phyloP scores from a whole-genome alignment of 2,888 invertebrate genomes.

The Drosophila falleni region DNA sequence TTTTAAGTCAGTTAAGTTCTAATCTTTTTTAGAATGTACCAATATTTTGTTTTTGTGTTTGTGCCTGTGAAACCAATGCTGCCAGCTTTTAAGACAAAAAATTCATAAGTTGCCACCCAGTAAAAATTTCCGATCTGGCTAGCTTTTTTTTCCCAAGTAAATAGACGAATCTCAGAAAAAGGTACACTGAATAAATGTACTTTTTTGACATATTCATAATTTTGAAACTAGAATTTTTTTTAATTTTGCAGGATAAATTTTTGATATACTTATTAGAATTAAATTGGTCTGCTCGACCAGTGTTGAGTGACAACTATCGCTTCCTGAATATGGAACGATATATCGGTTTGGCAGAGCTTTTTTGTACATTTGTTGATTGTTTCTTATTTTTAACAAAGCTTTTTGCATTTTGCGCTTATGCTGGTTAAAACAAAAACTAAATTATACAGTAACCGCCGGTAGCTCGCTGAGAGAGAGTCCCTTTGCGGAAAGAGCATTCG shows the following conservation, averaged over 20 bases:
- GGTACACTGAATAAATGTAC: too few species aligned
- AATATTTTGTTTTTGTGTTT: slow-evolving; percentile 34
- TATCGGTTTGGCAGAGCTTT: slow-evolving; percentile 39
- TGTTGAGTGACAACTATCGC: slow-evolving; percentile 10
- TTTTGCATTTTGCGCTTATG: slow-evolving; percentile 27
- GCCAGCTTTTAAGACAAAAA: too few species aligned
- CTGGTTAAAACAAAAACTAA: slow-evolving; percentile 23
- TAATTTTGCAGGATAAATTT: too few species aligned
- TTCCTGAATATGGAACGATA: slow-evolving; percentile 19
- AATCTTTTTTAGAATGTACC: background rate
- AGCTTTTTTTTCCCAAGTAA: too few species aligned
- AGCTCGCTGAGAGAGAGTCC: slow-evolving; percentile 30
- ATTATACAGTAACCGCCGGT: slow-evolving; percentile 49
- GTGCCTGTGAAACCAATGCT: too few species aligned
- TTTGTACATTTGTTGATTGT: slow-evolving; percentile 26
- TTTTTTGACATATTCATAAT: too few species aligned
- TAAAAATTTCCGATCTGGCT: too few species aligned
- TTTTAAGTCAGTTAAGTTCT: slow-evolving; percentile 34
- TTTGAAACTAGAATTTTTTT: too few species aligned
- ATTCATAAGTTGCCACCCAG: too few species aligned
- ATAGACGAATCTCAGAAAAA: too few species aligned
- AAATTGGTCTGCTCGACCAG: slow-evolving; percentile 6
- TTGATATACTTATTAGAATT: too few species aligned
- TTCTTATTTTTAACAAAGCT: slow-evolving; percentile 19
- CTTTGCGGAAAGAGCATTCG: slow-evolving; percentile 22